Base-by-base conservation (phyloP, 2,113 vertebrate species). In the Furnarius figulus region DNA sequence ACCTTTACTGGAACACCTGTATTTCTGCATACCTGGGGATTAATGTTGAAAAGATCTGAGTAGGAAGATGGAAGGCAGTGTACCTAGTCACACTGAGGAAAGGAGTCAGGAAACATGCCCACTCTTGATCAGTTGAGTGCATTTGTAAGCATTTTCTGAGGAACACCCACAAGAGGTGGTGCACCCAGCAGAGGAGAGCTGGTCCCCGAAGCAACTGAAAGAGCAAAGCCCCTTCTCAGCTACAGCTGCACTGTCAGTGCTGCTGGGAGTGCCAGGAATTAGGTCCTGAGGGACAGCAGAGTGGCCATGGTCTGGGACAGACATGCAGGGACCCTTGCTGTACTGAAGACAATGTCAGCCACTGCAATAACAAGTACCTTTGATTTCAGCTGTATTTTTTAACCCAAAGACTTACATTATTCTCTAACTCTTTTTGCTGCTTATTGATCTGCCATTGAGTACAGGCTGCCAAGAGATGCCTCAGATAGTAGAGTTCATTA, bases 71-170 rank as follows among this genome's bases (percentile, higher is more conserved):
- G 53, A 80, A 28, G 53, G 14, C 77, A 78, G 33, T 16, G 23
- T 35, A 66, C 9, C 8, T 40, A 37, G 44, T 42, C 1, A 1
- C n/a, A 37, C 9, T 19, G 47, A 78, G 28, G 31, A 37, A 52
- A 59, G 37, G 59, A n/a, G 16, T 12, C 2, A 2, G 66, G 49
- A 68, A 89, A 68, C 3, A 14, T 49, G 17, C 14, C 12, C 2
- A 0, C 6, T 78, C 52, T n/a, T 19, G 27, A 12, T 46, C 0
- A 0, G 8, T 7, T 80, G 70, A 55, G 18, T 56, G n/a, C 16
- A 4, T 84, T 86, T 77, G 53, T 22, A 50, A 47, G 12, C 0
- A 0, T 59, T 75, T 91, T 52, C 47, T 81, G 42, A 72, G 44
- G 33, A 39, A 78, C 27, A 49, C 4, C 10, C 25, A 27, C 7